These are phyloP conservation scores for Pseudochromis fuscus DNA, from an alignment of 2,797 vertebrate genomes.

Conservation along the genomic window DNA sequence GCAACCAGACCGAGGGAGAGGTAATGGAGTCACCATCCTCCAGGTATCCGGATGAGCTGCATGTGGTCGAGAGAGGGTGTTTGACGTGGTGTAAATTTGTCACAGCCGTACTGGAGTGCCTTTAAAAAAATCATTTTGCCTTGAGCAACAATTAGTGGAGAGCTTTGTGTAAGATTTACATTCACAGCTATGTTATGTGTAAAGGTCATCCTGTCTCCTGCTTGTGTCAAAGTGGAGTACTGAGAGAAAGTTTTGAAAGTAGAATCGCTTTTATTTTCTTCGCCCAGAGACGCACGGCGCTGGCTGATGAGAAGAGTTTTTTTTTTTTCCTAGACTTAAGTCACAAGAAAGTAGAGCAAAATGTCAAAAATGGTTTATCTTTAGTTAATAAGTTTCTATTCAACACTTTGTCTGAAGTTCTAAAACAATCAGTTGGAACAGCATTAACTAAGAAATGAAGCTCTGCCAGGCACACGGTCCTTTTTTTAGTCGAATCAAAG, in stretches of 20 bases:
- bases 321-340: slow-evolving; percentile 3
- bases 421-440: slow-evolving; percentile 47
- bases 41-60: slow-evolving; percentile 59
- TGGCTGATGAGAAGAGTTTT: slow-evolving; percentile 1
- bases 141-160: slow-evolving; percentile 74
- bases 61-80: slow-evolving; percentile 64
- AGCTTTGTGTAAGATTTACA: slow-evolving; percentile 63
- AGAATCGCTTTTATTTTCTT: slow-evolving; percentile 20
- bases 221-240: slow-evolving; percentile 56
- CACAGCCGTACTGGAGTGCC: slow-evolving; percentile 56
- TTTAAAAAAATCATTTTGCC: slow-evolving; percentile 51
- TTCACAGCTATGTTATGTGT: slow-evolving; percentile 54
- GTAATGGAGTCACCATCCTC: slow-evolving; percentile 65
- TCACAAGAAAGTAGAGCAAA: slow-evolving; percentile 40
- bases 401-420: slow-evolving; percentile 48
- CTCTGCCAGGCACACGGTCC: slow-evolving; percentile 31
- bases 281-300: slow-evolving; percentile 4
- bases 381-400: slow-evolving; percentile 48
- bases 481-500: slow-evolving; percentile 49
- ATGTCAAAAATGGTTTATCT: slow-evolving; percentile 39
- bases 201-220: slow-evolving; percentile 53
- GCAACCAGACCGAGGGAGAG: slow-evolving; percentile 55
- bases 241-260: slow-evolving; percentile 51
- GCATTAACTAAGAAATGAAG: slow-evolving; percentile 33
- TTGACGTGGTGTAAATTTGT: slow-evolving; percentile 65